phyloP scores from a whole-genome alignment of 2,888 invertebrate species.

The Conomelus anceps region DNA sequence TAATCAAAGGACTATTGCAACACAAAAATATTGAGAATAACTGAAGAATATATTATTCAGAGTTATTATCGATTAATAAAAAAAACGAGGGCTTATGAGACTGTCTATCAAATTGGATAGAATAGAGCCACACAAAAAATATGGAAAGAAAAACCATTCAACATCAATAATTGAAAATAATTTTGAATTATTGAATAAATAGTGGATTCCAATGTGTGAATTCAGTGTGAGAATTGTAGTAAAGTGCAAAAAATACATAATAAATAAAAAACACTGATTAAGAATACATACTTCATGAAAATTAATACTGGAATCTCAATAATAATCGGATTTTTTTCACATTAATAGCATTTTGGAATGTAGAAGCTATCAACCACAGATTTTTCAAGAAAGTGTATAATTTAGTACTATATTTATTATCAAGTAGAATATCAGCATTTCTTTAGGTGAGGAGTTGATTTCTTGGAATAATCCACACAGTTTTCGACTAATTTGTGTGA shows the following conservation, averaged over 20 bases:
- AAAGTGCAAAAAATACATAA: not conserved
- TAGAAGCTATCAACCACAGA: not conserved
- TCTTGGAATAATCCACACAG: not conserved
- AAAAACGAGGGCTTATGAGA: not conserved
- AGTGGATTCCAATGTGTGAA: not conserved
- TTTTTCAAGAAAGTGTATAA: not conserved
- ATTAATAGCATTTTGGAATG: too few relatives aligned
- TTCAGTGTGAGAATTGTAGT: not conserved
- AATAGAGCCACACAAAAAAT: not conserved
- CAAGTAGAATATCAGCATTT: too few relatives aligned
- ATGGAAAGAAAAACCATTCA: not conserved
- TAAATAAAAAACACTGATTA: not conserved
- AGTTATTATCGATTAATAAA: not conserved
- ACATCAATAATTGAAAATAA: not conserved
- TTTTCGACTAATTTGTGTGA: too few relatives aligned
- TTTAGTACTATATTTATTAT: not conserved
- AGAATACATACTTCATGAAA: not conserved
- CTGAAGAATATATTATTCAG: not conserved
- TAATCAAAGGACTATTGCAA: too few relatives aligned
- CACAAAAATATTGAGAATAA: not conserved
- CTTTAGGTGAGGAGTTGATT: not conserved
- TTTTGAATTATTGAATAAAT: too few relatives aligned
- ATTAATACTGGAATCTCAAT: too few relatives aligned
- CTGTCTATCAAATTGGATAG: not conserved
- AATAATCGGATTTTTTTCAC: not conserved